These are phyloP conservation scores for Ctenosaura bakeri DNA, from an alignment of 2,797 vertebrate species.

Conservation along the genomic window DNA sequence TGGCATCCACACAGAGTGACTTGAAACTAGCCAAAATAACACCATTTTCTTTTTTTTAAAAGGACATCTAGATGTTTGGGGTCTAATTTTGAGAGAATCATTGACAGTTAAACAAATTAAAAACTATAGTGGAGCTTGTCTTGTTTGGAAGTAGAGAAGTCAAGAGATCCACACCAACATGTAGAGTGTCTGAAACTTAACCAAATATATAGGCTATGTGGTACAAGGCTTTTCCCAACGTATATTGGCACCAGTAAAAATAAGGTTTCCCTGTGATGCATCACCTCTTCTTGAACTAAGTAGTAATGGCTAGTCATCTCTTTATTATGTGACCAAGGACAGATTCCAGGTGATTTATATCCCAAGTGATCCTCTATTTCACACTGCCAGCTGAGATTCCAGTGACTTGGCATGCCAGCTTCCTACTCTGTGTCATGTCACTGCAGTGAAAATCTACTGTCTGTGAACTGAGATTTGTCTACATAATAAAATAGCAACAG, in stretches of 20 bases:
- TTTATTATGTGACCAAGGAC: background rate
- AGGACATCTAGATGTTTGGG: background rate
- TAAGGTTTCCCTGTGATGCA: background rate
- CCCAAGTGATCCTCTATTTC: conserved; percentile 3
- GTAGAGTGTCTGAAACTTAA: background rate
- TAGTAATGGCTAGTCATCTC: background rate
- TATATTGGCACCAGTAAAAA: background rate
- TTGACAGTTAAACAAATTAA: background rate
- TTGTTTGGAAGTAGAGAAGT: background rate
- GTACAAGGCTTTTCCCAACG: background rate
- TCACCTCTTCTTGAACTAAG: background rate
- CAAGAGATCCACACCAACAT: background rate
- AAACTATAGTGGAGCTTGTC: background rate
- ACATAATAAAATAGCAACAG: background rate
- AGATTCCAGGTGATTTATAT: conserved; percentile 13
- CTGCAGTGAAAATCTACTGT: background rate
- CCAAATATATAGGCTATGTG: background rate
- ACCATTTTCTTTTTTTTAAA: too few species aligned
- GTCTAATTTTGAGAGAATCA: background rate
- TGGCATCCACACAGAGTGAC: background rate
- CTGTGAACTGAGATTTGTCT: background rate
- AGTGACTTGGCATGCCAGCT: background rate
- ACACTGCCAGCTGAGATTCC: background rate
- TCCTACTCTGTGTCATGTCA: background rate
- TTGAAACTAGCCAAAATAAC: background rate